phyloP scores from a whole-genome alignment of 2,888 invertebrate genomes.

The Melangyna quadrimaculata region DNA sequence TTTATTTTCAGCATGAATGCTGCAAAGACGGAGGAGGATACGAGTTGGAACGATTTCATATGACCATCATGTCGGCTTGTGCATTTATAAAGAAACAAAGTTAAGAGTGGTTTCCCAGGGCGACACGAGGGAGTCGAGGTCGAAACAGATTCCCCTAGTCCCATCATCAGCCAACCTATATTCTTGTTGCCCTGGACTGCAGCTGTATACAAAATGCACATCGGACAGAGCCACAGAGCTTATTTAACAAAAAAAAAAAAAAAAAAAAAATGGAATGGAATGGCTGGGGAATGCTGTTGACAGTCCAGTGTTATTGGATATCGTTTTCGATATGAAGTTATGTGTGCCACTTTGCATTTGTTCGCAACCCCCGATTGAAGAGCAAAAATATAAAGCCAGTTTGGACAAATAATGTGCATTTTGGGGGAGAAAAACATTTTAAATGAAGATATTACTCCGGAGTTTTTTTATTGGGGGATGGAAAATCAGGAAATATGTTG shows the following conservation, averaged over 20 bases:
- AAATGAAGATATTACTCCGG: conserved; percentile 11
- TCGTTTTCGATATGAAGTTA: conserved; percentile 62
- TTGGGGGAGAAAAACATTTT: conserved; percentile 18
- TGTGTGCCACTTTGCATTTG: conserved; percentile 51
- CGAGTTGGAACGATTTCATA: background rate
- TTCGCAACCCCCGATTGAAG: background rate
- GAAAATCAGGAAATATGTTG: background rate
- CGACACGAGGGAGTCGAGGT: background rate
- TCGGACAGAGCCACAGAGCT: conserved; percentile 26
- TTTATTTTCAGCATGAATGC: conserved; percentile 40
- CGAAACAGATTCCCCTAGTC: background rate
- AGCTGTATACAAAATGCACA: background rate
- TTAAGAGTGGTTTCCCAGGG: conserved; percentile 20
- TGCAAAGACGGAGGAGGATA: background rate
- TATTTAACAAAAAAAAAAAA: conserved; percentile 15
- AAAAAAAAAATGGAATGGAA: too few species aligned
- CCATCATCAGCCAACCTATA: background rate
- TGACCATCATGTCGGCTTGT: conserved; percentile 12
- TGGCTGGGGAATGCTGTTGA: conserved; percentile 32
- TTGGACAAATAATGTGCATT: conserved; percentile 13
- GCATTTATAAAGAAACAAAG: conserved; percentile 42
- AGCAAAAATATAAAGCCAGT: conserved; percentile 22
- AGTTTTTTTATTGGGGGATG: background rate
- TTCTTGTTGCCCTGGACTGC: background rate
- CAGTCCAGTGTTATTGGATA: conserved; percentile 55